Conservation (phyloP, 2,113 vertebrate species). For the Cariama cristata region DNA sequence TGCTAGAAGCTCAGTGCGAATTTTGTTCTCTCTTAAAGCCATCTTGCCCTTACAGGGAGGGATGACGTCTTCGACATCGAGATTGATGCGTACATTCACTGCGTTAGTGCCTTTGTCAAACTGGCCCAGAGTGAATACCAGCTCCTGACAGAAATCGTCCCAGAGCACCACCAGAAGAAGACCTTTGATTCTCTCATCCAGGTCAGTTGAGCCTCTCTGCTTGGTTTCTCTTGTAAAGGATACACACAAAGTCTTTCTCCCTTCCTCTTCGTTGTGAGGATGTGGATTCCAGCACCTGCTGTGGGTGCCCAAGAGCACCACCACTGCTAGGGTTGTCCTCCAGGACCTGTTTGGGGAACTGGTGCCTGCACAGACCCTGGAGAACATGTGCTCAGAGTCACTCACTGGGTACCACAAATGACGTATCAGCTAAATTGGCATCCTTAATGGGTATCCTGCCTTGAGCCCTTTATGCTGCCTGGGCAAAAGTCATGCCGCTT, state of each 20-base stretch:
- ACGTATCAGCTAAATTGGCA: neutral
- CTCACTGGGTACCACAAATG: neutral
- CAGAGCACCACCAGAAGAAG: slow-evolving; percentile 98
- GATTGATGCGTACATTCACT: slow-evolving; percentile 96
- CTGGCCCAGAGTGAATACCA: slow-evolving; percentile 95
- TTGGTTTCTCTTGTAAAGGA: neutral
- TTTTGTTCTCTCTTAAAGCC: neutral
- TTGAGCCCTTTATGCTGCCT: neutral
- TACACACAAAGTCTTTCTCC: neutral
- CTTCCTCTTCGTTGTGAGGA: neutral
- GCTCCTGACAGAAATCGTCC: slow-evolving; percentile 89
- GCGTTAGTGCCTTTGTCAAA: slow-evolving; percentile 94
- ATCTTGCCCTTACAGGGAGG: slow-evolving; percentile 82
- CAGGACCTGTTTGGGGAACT: neutral
- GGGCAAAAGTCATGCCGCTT: neutral
- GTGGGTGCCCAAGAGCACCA: neutral
- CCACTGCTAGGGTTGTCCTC: neutral
- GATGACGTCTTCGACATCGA: slow-evolving; percentile 94
- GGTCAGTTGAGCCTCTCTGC: slow-evolving; percentile 69
- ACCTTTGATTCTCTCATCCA: slow-evolving; percentile 98
- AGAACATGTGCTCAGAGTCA: neutral
- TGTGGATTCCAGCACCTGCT: neutral
- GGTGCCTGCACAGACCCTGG: neutral
- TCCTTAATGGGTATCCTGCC: neutral
- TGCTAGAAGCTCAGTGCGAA: neutral